A percentile compares a stretch with the other conserved stretches of the same genome.
phyloP scores from a whole-genome alignment of 1,140 invertebrate species.

The Ylistrum balloti region DNA sequence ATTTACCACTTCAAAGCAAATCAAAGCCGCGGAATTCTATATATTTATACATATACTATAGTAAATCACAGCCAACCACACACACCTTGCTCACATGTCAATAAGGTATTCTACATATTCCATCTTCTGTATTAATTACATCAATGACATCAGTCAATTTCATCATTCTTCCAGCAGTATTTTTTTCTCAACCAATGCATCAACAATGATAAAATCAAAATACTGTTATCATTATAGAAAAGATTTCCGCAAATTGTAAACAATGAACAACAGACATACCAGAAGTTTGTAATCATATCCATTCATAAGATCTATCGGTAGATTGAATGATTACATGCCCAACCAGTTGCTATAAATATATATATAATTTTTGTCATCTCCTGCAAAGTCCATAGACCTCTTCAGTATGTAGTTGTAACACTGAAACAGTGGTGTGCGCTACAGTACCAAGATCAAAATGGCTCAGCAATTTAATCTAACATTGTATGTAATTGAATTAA shows the following conservation, averaged over 20 bases:
- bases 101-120: neutral
- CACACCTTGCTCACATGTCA: neutral
- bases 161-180: neutral
- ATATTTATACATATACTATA: neutral
- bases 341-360: neutral
- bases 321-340: neutral
- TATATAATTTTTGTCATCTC: neutral
- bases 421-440: neutral
- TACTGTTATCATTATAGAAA: neutral
- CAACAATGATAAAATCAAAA: neutral
- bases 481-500: constrained; percentile 22
- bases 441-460: neutral
- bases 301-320: neutral
- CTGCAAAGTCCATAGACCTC: neutral
- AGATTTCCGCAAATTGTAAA: neutral
- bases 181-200: neutral
- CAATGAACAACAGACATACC: neutral
- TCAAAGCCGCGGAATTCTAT: neutral
- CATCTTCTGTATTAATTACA: neutral
- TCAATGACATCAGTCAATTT: neutral
- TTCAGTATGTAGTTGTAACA: neutral
- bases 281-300: neutral
- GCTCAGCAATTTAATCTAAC: neutral
- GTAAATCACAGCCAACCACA: neutral
- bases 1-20: constrained; percentile 4